Evolutionary conservation across 2,888 invertebrate genomes (phyloP).

Genomic region (Drosophila paranaensis): DNA sequence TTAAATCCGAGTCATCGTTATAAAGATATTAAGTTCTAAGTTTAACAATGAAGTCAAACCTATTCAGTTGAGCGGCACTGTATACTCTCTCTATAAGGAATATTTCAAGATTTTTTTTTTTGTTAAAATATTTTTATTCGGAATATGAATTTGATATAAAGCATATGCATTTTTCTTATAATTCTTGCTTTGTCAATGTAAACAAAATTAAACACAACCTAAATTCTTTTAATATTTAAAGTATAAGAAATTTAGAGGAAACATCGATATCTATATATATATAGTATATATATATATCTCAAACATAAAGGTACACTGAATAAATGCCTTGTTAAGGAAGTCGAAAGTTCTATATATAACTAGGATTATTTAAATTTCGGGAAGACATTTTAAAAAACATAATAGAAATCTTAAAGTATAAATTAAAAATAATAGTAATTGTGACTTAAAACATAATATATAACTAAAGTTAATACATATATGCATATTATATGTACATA

Average conservation of each 20-base stretch:
- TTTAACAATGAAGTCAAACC: too few species aligned
- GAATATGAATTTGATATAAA: constrained; percentile 48
- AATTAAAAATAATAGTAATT: constrained; percentile 17
- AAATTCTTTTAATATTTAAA: constrained; percentile 32
- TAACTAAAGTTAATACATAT: constrained; percentile 39
- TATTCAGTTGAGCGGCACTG: too few species aligned
- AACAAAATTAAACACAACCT: constrained; percentile 61
- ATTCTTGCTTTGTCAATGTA: constrained; percentile 12
- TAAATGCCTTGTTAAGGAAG: constrained; percentile 51
- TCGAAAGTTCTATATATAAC: constrained; percentile 11
- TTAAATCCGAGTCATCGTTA: too few species aligned
- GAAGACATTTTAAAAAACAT: constrained; percentile 52
- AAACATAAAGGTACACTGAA: constrained; percentile 19
- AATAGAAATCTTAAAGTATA: constrained; percentile 10
- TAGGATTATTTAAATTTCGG: constrained; percentile 27
- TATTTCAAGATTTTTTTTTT: not conserved
- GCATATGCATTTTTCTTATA: constrained; percentile 19
- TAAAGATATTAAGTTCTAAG: too few species aligned
- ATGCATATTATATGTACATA: constrained; percentile 37
- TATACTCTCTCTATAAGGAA: not conserved
- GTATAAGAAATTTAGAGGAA: constrained; percentile 5
- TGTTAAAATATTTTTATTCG: constrained; percentile 58
- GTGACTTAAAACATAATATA: constrained; percentile 20
- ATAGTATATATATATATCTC: not conserved
- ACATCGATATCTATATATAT: constrained; percentile 3